Base-by-base conservation (phyloP, 2,113 vertebrate species). In the Salvelinus alpinus region DNA sequence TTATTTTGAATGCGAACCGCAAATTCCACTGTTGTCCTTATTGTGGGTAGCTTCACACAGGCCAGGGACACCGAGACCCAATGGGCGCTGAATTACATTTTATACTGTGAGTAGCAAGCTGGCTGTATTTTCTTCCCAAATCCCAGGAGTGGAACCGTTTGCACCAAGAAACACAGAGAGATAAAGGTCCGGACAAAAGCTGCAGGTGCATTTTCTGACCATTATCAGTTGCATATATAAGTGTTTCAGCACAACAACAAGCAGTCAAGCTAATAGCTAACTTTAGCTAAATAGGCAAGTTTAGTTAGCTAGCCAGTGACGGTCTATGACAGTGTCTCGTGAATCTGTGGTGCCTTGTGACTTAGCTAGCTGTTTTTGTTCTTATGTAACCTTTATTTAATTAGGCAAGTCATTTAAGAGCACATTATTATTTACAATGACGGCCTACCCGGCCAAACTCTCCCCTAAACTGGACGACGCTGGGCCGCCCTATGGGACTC, bases 71-170 rank as follows among this genome's bases (percentile, higher is more conserved):
- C n/a, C n/a, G 44, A 44, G 27, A 57, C 24, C 59, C 57, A 51
- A 27, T 34, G 70, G 38, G 38, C 27, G 8, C 67, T 47, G 78
- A 47, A 69, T 76, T n/a, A 72, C 24, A 62, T 62, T 62, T n/a
- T 9, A 11, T 7, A 24, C 59, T 24, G 18, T 62, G 6, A 62
- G n/a, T 62, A 5, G 18, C 8, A 3, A 24, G 0, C 16, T 22
- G 22, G 7, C 59, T 24, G 20, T 20, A 9, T 62, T 22, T 22
- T 11, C 13, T 62, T 62, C 59, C 18, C 3, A 22, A 62, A 62
- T 11, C 7, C 1, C 59, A 7, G 5, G 2, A 8, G n/a, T 62
- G 59, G 59, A 22, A 62, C 59, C 12, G 0, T 62, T 22, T 7
- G 20, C n/a, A 62, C n/a, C 13, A 62, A 62, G 59, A 62, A 62